These are phyloP conservation scores for Lucilia cuprina DNA, from an alignment of 1,140 invertebrate species.

Conservation along the genomic window DNA sequence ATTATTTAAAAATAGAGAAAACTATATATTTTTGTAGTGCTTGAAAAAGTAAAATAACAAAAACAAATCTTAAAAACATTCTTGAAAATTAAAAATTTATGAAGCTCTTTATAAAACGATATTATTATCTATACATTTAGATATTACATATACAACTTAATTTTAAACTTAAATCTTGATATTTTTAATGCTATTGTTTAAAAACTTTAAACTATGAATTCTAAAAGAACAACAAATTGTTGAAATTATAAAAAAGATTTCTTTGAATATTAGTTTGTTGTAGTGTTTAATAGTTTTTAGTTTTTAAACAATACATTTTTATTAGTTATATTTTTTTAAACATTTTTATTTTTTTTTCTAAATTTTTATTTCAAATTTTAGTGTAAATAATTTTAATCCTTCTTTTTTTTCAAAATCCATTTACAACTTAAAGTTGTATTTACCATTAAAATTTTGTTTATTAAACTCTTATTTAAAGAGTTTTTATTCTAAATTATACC, in stretches of 20 bases:
- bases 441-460: neutral
- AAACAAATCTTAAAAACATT: neutral
- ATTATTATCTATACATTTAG: neutral
- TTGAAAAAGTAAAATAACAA: neutral
- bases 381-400: too few relatives aligned
- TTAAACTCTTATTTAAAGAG: too few relatives aligned
- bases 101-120: neutral
- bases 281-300: too few relatives aligned
- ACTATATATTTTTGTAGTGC: neutral
- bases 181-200: too few relatives aligned
- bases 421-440: neutral
- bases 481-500: constrained; percentile 3
- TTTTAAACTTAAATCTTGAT: too few relatives aligned
- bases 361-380: too few relatives aligned
- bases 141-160: too few relatives aligned
- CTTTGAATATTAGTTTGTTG: too few relatives aligned
- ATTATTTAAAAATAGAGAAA: neutral
- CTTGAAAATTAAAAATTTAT: neutral
- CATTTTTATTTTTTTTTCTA: neutral
- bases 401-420: neutral
- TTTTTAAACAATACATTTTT: too few relatives aligned
- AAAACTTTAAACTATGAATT: too few relatives aligned
- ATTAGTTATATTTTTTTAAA: neutral
- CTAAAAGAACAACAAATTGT: too few relatives aligned
- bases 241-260: too few relatives aligned